Evolutionary conservation across 2,888 invertebrate genomes (phyloP).

Genomic region (Amorpha juglandis): DNA sequence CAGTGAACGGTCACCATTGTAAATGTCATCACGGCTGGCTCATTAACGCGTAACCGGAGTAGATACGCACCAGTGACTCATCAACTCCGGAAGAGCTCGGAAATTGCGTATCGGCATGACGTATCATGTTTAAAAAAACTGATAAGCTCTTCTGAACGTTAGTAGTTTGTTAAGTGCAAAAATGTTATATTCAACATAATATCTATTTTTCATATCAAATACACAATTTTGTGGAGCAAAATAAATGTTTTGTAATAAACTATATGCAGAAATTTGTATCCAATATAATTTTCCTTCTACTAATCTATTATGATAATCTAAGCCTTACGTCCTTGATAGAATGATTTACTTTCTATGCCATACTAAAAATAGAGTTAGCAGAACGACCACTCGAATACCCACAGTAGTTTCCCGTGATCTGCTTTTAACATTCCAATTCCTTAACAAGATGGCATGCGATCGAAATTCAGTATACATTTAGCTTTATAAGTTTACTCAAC

Average conservation of each 20-base stretch:
- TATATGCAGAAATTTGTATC: no score
- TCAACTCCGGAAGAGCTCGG: constrained; percentile 11
- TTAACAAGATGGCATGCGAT: constrained; percentile 2
- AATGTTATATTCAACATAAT: no score
- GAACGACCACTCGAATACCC: neutral
- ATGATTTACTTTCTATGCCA: constrained; percentile 1
- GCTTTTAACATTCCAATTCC: constrained; percentile 12
- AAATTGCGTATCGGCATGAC: neutral
- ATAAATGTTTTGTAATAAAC: no score
- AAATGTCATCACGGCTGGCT: constrained; percentile 57
- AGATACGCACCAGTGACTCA: constrained; percentile 25
- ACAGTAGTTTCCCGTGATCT: constrained; percentile 7
- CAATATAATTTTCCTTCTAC: no score
- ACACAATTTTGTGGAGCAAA: no score
- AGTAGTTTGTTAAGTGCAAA: no score
- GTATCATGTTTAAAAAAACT: neutral
- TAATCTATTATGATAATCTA: neutral
- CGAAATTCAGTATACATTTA: neutral
- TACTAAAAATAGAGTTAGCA: constrained; percentile 10
- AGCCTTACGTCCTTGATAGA: neutral
- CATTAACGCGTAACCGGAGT: constrained; percentile 45
- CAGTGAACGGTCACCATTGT: constrained; percentile 50
- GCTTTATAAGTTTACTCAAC: neutral
- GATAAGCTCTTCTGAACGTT: no score
- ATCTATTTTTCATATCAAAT: no score